Conservation (phyloP, 1,140 invertebrate genomes). For the Oppia nitens region DNA sequence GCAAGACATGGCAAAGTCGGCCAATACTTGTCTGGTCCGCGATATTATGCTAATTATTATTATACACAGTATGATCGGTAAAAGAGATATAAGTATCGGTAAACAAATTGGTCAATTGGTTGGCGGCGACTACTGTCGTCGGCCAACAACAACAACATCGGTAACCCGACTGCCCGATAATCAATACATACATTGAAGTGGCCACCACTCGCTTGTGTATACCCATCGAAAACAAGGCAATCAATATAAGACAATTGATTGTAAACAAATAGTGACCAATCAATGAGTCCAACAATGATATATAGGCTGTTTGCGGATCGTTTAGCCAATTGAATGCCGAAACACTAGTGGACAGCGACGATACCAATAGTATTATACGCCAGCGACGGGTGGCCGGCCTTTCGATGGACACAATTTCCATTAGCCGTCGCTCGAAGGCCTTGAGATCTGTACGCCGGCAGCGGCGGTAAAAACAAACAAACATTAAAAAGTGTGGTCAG, state of each 20-base stretch:
- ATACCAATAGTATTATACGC: slow-evolving; percentile 69
- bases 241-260: slow-evolving; percentile 56
- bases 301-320: slow-evolving; percentile 12
- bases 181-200: slow-evolving; percentile 49
- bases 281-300: slow-evolving; percentile 75
- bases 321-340: slow-evolving; percentile 72
- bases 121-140: not conserved
- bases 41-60: slow-evolving; percentile 47
- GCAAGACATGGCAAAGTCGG: slow-evolving; percentile 94
- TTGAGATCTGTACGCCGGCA: slow-evolving; percentile 58
- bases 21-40: slow-evolving; percentile 65
- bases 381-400: slow-evolving; percentile 78
- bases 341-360: slow-evolving; percentile 70
- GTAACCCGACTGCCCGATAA: not conserved
- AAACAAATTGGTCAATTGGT: too few relatives aligned
- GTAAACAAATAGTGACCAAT: slow-evolving; percentile 92
- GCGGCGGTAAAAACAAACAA: too few relatives aligned
- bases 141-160: not conserved
- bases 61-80: too few relatives aligned
- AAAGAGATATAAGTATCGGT: too few relatives aligned
- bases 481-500: too few relatives aligned
- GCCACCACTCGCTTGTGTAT: slow-evolving; percentile 90
- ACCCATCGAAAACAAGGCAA: slow-evolving; percentile 69
- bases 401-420: slow-evolving; percentile 85
- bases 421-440: slow-evolving; percentile 83